Conservation (phyloP, 2,113 vertebrate genomes). For the Scortum barcoo region DNA sequence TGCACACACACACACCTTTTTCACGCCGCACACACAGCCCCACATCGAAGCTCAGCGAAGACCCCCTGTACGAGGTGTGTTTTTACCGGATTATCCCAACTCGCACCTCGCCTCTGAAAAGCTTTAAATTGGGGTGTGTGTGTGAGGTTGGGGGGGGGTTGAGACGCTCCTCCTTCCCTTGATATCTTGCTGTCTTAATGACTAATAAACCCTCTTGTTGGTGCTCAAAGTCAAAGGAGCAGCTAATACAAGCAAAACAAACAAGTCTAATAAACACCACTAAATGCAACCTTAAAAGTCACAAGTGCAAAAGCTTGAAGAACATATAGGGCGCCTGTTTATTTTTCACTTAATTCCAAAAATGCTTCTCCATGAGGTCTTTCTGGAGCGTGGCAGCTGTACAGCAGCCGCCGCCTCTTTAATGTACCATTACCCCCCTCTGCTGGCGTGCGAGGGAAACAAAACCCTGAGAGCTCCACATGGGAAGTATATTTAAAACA, state of each 20-base stretch:
- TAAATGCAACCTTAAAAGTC: slow-evolving; percentile 70
- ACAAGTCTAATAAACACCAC: slow-evolving; percentile 63
- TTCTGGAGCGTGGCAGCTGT: slow-evolving; percentile 5
- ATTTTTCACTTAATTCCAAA: slow-evolving; percentile 56
- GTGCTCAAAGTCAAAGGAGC: slow-evolving; percentile 68
- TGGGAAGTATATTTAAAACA: slow-evolving; percentile 66
- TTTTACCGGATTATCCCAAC: slow-evolving; percentile 68
- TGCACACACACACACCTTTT: slow-evolving; percentile 11
- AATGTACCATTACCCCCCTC: slow-evolving; percentile 78
- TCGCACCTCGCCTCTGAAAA: slow-evolving; percentile 58
- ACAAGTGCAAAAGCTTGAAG: slow-evolving; percentile 52
- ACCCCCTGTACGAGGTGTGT: slow-evolving; percentile 46
- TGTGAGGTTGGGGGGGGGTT: too few relatives aligned
- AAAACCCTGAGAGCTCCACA: slow-evolving; percentile 21
- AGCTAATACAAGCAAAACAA: slow-evolving; percentile 59
- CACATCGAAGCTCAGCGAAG: slow-evolving; percentile 27
- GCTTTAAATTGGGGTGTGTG: slow-evolving; percentile 50
- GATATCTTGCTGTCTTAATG: slow-evolving; percentile 67
- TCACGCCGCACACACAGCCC: not conserved
- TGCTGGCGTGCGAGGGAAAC: slow-evolving; percentile 60
- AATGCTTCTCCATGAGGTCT: slow-evolving; percentile 23
- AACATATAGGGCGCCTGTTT: slow-evolving; percentile 59
- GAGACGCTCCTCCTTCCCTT: slow-evolving; percentile 46
- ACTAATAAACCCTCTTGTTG: slow-evolving; percentile 71
- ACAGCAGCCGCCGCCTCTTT: slow-evolving; percentile 33